Conservation (phyloP, 2,888 invertebrate species). For the Sturmia bella region DNA sequence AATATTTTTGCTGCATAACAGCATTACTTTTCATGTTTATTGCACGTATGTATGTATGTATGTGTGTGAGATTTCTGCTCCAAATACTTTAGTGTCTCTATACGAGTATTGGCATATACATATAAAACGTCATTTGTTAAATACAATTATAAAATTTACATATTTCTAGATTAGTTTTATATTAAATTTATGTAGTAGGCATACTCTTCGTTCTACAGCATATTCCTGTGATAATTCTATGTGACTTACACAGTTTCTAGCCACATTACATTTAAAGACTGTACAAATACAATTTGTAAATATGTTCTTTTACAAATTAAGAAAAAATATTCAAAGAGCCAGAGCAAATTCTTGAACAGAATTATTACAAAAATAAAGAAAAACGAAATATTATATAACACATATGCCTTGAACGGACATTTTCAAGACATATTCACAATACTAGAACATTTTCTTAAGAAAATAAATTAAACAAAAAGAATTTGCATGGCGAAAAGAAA, state of each 20-base stretch:
- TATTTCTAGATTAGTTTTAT: conserved; percentile 60
- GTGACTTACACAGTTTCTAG: conserved; percentile 60
- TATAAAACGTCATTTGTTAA: conserved; percentile 62
- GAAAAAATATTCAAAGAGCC: conserved; percentile 58
- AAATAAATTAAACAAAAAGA: conserved; percentile 72
- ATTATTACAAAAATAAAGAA: conserved; percentile 71
- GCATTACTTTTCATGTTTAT: no score
- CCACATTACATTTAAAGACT: conserved; percentile 60
- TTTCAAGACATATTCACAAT: conserved; percentile 61
- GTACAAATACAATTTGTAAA: conserved; percentile 62
- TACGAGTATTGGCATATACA: conserved; percentile 12
- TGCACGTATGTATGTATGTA: conserved; percentile 33
- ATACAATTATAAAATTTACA: conserved; percentile 66
- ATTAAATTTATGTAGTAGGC: conserved; percentile 37
- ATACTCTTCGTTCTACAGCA: conserved; percentile 48
- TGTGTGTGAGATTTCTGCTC: no score
- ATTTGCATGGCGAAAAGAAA: conserved; percentile 71
- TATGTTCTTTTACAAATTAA: conserved; percentile 41
- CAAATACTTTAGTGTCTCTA: not conserved
- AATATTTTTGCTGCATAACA: no score
- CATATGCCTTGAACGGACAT: conserved; percentile 52
- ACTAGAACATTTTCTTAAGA: conserved; percentile 52
- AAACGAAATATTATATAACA: conserved; percentile 43
- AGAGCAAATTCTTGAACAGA: conserved; percentile 75
- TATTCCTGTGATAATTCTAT: conserved; percentile 63